Base-by-base conservation (phyloP, 1,140 invertebrate genomes). In the Paracyclopina nana region DNA sequence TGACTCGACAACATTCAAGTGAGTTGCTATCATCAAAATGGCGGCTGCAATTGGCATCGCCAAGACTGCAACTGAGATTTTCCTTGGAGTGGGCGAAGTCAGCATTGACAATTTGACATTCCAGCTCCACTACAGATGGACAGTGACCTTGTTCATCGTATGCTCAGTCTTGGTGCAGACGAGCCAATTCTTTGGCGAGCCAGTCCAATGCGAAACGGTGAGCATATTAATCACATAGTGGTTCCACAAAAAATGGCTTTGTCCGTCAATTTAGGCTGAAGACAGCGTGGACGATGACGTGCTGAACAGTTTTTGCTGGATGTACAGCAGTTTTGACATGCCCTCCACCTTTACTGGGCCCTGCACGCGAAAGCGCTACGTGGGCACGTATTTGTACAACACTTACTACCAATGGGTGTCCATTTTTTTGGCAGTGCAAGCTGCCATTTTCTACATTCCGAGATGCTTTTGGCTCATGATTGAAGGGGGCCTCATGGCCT, bases 381-480 rank as follows among this genome's bases (percentile, higher is more conserved):
- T 38, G 8, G 48, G 48, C 11, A 12, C 38, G 52, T 26, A 18
- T 53, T n/a, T 50, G n/a, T 50, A 50, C 48, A 50, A 60, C 46
- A 24, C 56, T 2, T 60, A 61, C 28, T 61, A 60, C 41, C 60
- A 69, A 51, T 61, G 60, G 60, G 60, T 61, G 11, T 58, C 61
- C 3, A 53, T 64, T 11, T 61, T 64, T 46, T 53, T 63, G 14
- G 53, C 22, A 16, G 55, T 16, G 29, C 65, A 68, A 56, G 67
- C 64, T 12, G 50, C 68, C 46, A 40, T 69, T 25, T 70, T 70
- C 53, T 68, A 68, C 54, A 29, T 62, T 0, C 68, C 68, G 0
- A 62, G 63, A n/a, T 61, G 53, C 46, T 43, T 63, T 4, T 38
- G 34, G 34, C 34, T 38, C 3, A 38, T 38, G 34, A n/a, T 38